Percentiles rank a stretch among this genome's conserved stretches.
phyloP scores from a whole-genome alignment of 2,113 vertebrate genomes.

The Tupaia chinensis region DNA sequence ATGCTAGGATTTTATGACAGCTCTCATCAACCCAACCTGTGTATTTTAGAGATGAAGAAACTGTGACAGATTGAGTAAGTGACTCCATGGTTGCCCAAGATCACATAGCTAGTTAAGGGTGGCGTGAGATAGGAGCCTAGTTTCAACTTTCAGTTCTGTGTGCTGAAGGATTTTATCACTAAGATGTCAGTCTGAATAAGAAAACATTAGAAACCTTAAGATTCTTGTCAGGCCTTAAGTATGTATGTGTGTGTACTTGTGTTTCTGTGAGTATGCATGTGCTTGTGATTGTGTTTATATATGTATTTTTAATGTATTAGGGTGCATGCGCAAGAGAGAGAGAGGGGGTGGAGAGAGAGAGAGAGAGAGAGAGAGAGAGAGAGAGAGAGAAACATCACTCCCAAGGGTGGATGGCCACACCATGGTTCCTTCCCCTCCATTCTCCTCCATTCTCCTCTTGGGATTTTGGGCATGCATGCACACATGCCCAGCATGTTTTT shows the following conservation, averaged over 20 bases:
- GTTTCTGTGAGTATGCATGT: not conserved
- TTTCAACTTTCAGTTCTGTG: not conserved
- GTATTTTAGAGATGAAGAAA: slow-evolving; percentile 45
- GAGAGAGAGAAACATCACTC: too few species aligned
- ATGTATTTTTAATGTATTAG: too few species aligned
- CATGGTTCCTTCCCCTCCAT: too few species aligned
- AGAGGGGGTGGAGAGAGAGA: too few species aligned
- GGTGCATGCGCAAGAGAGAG: too few species aligned
- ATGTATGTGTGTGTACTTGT: not conserved
- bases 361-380: too few species aligned
- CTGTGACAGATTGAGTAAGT: not conserved
- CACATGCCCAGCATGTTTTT: too few species aligned
- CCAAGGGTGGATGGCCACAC: too few species aligned
- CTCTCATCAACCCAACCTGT: not conserved
- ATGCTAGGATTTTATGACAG: not conserved
- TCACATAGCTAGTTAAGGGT: not conserved
- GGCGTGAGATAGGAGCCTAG: not conserved
- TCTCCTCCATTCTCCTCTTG: too few species aligned
- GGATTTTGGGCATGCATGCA: too few species aligned
- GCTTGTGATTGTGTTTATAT: not conserved
- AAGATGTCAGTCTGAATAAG: not conserved
- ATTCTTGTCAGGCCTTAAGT: not conserved
- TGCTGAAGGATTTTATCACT: not conserved
- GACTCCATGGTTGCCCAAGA: not conserved
- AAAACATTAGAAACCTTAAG: not conserved